phyloP scores from a whole-genome alignment of 2,888 invertebrate genomes.

The Choristoneura rosaceana region DNA sequence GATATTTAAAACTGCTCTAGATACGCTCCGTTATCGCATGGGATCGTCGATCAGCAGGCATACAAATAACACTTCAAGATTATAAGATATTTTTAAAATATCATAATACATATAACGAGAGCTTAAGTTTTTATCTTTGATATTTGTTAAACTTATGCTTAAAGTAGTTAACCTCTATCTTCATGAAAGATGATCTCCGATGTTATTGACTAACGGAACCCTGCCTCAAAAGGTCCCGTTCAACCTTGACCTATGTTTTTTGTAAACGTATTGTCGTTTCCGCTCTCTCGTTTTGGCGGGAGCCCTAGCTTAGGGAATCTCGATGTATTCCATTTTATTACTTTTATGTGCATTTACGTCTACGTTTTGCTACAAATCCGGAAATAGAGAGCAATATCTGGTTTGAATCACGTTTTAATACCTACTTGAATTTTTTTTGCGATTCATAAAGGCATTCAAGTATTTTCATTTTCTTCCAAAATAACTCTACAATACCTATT shows the following conservation, averaged over 20 bases:
- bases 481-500: constrained; percentile 9
- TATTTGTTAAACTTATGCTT: too few relatives aligned
- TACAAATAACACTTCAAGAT: too few relatives aligned
- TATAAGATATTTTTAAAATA: too few relatives aligned
- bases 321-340: constrained; percentile 31
- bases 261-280: constrained; percentile 59
- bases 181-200: neutral
- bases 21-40: too few relatives aligned
- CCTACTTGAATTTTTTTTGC: neutral
- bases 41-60: too few relatives aligned
- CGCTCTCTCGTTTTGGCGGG: constrained; percentile 51
- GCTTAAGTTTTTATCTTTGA: too few relatives aligned
- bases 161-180: too few relatives aligned
- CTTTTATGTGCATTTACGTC: constrained; percentile 31
- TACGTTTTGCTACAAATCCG: constrained; percentile 11
- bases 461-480: neutral
- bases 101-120: too few relatives aligned
- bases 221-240: neutral
- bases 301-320: constrained; percentile 43
- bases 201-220: neutral
- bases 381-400: constrained; percentile 1
- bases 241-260: constrained; percentile 27
- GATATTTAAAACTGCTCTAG: too few relatives aligned
- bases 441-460: constrained; percentile 25
- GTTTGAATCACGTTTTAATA: neutral